These are phyloP conservation scores for Luehdorfia chinensis DNA, from an alignment of 1,140 invertebrate species.

Conservation along the genomic window DNA sequence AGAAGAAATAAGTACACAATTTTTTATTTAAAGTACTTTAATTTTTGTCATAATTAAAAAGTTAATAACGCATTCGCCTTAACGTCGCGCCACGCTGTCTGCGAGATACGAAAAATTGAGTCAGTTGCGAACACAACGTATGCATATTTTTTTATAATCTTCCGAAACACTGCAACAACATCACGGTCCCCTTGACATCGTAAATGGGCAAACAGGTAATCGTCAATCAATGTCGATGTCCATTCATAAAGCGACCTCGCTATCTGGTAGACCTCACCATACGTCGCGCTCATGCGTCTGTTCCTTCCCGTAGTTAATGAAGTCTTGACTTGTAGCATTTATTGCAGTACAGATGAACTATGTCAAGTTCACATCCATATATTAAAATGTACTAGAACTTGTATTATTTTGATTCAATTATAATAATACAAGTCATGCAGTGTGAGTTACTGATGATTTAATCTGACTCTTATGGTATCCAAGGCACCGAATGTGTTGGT, in stretches of 20 bases:
- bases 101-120: slow-evolving; percentile 4
- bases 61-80: slow-evolving; percentile 33
- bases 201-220: slow-evolving; percentile 26
- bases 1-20: no score
- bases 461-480: no score
- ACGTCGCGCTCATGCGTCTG: slow-evolving; percentile 20
- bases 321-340: neutral
- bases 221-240: slow-evolving; percentile 41
- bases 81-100: slow-evolving; percentile 65
- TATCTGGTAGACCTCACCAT: slow-evolving; percentile 22
- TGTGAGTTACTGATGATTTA: no score
- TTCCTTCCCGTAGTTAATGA: slow-evolving; percentile 26
- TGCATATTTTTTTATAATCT: slow-evolving; percentile 1
- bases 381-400: neutral
- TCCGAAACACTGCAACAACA: slow-evolving; percentile 27
- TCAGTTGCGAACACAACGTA: neutral
- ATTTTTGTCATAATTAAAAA: no score
- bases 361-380: neutral
- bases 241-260: slow-evolving; percentile 47
- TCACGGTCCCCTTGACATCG: slow-evolving; percentile 52
- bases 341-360: neutral
- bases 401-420: no score
- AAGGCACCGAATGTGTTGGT: no score
- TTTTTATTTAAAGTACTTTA: no score
- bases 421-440: no score